phyloP scores from a whole-genome alignment of 1,140 invertebrate genomes.

The Ptiloglossa arizonensis region DNA sequence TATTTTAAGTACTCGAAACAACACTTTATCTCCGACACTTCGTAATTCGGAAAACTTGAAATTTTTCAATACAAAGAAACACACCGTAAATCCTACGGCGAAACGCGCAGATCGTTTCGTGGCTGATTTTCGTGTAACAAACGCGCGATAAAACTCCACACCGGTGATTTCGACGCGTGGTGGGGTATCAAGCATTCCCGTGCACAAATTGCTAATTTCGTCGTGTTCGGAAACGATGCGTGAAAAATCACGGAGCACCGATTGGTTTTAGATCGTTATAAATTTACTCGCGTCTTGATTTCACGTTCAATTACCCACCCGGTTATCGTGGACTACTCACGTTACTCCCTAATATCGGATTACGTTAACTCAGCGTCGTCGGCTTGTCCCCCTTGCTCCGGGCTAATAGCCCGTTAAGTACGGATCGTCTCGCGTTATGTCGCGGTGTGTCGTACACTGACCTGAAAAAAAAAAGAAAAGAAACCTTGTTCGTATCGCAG shows the following conservation, averaged over 20 bases:
- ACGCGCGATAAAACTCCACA: no score
- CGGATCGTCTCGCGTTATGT: background rate
- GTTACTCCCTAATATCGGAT: background rate
- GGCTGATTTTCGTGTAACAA: no score
- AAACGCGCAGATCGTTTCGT: no score
- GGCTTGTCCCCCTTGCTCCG: background rate
- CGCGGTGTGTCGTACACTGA: background rate
- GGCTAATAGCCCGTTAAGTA: background rate
- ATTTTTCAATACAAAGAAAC: no score
- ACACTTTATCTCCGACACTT: no score
- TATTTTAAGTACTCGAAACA: no score
- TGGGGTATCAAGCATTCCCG: no score
- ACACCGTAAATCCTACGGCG: no score
- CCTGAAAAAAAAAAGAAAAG: no score
- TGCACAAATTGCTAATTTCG: background rate
- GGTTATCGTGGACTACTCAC: background rate
- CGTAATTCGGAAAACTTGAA: no score
- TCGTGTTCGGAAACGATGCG: background rate
- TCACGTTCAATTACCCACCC: background rate
- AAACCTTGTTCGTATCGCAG: no score
- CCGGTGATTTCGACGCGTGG: no score
- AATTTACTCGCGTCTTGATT: background rate
- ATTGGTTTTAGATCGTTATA: background rate
- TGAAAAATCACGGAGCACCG: background rate
- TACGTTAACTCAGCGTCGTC: conserved; percentile 10